These are phyloP conservation scores for Lissonota sp. DNA, from an alignment of 2,888 invertebrate genomes.

Conservation along the genomic window DNA sequence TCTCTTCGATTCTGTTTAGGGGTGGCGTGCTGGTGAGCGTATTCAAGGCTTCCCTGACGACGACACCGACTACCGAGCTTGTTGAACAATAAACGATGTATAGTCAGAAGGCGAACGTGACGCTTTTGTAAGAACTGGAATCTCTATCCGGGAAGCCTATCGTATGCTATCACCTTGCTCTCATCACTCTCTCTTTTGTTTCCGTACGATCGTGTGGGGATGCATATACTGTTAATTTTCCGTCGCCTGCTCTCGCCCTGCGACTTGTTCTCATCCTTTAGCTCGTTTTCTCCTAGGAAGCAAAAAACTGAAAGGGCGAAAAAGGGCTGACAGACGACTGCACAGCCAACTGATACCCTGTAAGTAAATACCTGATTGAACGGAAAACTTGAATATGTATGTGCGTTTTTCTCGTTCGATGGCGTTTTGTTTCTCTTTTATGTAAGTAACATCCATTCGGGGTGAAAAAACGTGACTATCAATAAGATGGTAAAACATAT, in stretches of 20 bases:
- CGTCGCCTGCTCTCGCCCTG: neutral
- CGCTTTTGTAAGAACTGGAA: conserved; percentile 20
- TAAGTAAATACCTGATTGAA: too few relatives aligned
- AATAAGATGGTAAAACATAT: neutral
- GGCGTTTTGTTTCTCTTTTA: too few relatives aligned
- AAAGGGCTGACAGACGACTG: conserved; percentile 61
- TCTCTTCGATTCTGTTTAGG: conserved; percentile 1
- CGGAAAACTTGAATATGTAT: too few relatives aligned
- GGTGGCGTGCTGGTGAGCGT: conserved; percentile 24
- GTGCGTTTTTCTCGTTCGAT: too few relatives aligned
- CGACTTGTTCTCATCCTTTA: conserved; percentile 48
- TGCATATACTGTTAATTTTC: conserved; percentile 33
- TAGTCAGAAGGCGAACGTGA: conserved; percentile 50
- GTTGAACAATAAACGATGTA: conserved; percentile 1
- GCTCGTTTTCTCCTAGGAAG: conserved; percentile 33
- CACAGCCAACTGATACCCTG: too few relatives aligned
- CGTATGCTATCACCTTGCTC: conserved; percentile 1
- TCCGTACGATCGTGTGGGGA: conserved; percentile 4
- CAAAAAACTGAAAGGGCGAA: conserved; percentile 44
- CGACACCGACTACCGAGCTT: conserved; percentile 28
- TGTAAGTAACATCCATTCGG: neutral
- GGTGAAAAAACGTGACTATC: conserved; percentile 25
- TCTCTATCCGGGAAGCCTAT: conserved; percentile 60
- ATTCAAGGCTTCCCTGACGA: conserved; percentile 46
- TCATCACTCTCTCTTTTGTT: neutral